Conservation (phyloP, 2,888 invertebrate species). For the Strigamia maritima region DNA sequence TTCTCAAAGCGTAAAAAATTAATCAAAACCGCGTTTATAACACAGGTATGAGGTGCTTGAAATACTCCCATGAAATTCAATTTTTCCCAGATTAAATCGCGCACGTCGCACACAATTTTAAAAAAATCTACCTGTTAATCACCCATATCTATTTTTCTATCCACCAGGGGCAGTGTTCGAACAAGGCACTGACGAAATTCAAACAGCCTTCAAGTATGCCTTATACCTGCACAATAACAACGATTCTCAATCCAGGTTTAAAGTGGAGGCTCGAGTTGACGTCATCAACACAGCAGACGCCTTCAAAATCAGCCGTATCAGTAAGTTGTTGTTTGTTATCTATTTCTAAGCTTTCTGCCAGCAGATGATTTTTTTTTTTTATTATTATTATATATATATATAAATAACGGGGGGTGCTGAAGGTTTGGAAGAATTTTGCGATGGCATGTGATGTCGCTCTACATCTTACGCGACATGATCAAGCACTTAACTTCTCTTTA, state of each 20-base stretch:
- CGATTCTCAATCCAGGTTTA: slow-evolving; percentile 74
- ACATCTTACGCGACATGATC: background rate
- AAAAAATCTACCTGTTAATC: background rate
- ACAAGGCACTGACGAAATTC: slow-evolving; percentile 85
- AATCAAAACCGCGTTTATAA: too few relatives aligned
- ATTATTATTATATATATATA: background rate
- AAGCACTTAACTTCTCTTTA: background rate
- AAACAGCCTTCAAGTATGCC: slow-evolving; percentile 87
- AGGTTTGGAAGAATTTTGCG: background rate
- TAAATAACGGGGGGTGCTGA: background rate
- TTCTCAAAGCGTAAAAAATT: too few relatives aligned
- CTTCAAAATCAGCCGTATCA: slow-evolving; percentile 83
- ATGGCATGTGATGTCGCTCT: background rate
- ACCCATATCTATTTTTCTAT: slow-evolving; percentile 47
- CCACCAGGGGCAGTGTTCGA: slow-evolving; percentile 82
- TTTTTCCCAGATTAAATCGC: too few relatives aligned
- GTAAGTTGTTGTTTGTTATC: slow-evolving; percentile 62
- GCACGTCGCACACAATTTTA: background rate
- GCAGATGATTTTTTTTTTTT: background rate
- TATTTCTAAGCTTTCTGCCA: background rate
- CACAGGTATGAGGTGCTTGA: too few relatives aligned
- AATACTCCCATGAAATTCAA: too few relatives aligned
- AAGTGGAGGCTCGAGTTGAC: slow-evolving; percentile 82
- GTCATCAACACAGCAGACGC: slow-evolving; percentile 91
- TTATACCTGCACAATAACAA: slow-evolving; percentile 76